Conservation (phyloP, 2,113 vertebrate species). For the Phaethon lepturus region DNA sequence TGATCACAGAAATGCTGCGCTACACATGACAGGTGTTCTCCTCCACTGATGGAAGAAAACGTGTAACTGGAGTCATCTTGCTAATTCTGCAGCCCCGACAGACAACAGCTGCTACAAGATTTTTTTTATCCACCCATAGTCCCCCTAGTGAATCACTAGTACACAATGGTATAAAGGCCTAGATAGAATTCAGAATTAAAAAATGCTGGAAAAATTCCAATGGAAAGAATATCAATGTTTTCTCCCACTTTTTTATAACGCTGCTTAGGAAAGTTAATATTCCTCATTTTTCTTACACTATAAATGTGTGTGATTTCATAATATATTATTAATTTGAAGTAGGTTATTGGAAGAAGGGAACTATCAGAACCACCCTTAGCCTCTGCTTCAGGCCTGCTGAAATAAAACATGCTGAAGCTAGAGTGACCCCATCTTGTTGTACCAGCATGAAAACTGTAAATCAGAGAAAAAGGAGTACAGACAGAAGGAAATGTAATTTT, state of each 20-base stretch:
- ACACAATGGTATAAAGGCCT: background rate
- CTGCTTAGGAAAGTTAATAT: background rate
- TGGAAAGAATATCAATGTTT: background rate
- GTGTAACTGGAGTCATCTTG: background rate
- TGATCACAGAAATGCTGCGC: background rate
- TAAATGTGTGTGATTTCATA: background rate
- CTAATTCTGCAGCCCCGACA: background rate
- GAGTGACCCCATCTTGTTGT: background rate
- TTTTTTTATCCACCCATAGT: background rate
- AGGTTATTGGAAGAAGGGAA: background rate
- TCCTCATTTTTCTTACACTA: background rate
- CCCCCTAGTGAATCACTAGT: background rate
- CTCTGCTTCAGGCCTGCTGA: background rate
- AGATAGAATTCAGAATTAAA: background rate
- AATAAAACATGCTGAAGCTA: background rate
- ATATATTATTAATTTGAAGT: background rate
- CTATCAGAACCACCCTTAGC: background rate
- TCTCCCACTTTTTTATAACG: background rate
- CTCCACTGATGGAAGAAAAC: background rate
- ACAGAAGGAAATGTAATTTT: background rate
- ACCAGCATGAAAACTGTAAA: background rate
- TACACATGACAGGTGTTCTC: background rate
- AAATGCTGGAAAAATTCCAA: background rate
- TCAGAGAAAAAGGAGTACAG: background rate
- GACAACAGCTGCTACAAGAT: background rate